Conservation (phyloP, 37 sponge, comb jelly and placozoan species). For the Beroe forskalii region DNA sequence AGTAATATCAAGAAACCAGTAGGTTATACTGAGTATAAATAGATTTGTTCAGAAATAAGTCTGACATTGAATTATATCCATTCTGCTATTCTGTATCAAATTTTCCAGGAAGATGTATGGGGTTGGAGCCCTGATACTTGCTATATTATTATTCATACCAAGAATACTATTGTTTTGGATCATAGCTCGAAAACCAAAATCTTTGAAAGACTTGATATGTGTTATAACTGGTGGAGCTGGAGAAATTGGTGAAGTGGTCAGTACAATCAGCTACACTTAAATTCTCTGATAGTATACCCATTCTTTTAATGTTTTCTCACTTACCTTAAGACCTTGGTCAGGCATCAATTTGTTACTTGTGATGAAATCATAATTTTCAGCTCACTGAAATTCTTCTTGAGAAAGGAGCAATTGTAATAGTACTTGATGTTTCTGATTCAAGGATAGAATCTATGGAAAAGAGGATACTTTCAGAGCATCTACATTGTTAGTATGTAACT, state of each 20-base stretch:
- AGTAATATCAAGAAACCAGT: no score
- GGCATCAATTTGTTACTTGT: not conserved
- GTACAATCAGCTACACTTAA: not conserved
- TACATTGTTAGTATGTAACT: constrained; percentile 18
- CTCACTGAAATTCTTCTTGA: not conserved
- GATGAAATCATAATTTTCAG: not conserved
- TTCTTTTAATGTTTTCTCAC: not conserved
- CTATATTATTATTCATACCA: not conserved
- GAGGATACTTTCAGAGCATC: not conserved
- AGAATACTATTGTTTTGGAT: not conserved
- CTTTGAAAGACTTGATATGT: constrained; percentile 7
- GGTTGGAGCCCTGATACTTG: not conserved
- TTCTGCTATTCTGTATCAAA: no score
- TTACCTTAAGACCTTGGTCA: no score
- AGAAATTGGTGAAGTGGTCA: constrained; percentile 35
- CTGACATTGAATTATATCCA: no score
- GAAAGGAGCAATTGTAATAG: not conserved
- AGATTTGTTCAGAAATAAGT: no score
- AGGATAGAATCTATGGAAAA: not conserved
- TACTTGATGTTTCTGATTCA: not conserved
- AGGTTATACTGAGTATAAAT: no score
- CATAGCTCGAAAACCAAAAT: not conserved
- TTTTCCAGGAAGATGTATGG: not conserved
- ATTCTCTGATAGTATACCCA: no score
- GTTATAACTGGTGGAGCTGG: constrained; percentile 56